Conservation (phyloP, 2,113 vertebrate species). For the Actinemys pallida region DNA sequence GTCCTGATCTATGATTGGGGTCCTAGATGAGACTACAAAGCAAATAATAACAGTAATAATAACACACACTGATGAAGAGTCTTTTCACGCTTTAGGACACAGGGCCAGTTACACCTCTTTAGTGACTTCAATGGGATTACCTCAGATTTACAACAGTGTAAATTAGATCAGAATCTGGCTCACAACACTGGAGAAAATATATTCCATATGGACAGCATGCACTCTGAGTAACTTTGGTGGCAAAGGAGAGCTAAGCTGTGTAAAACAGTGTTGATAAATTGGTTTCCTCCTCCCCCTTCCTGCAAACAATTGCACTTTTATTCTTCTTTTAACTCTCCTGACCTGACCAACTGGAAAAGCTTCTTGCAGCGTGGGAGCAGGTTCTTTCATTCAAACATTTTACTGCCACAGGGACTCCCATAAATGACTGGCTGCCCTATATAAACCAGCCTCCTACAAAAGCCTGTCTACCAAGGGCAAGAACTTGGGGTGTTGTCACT, state of each 20-base stretch:
- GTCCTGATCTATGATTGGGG: background rate
- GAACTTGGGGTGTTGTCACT: background rate
- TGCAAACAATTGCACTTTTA: conserved; percentile 3
- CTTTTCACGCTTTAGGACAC: background rate
- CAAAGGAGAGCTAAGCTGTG: background rate
- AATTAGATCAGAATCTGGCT: background rate
- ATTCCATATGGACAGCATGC: background rate
- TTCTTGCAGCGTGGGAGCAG: background rate
- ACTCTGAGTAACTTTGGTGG: background rate
- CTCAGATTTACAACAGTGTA: background rate
- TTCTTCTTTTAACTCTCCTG: background rate
- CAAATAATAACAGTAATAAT: accelerated
- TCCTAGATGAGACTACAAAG: accelerated
- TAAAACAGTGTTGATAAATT: background rate
- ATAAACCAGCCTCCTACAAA: background rate
- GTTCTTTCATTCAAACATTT: background rate
- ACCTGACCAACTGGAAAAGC: conserved; percentile 48
- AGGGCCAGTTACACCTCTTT: background rate
- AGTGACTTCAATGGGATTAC: accelerated
- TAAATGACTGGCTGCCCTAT: background rate
- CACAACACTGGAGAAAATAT: background rate
- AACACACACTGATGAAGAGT: background rate
- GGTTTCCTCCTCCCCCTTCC: background rate
- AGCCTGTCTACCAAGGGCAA: background rate
- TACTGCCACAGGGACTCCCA: background rate